These are phyloP conservation scores for Xylocopa sonorina DNA, from an alignment of 1,140 invertebrate genomes.

Conservation along the genomic window DNA sequence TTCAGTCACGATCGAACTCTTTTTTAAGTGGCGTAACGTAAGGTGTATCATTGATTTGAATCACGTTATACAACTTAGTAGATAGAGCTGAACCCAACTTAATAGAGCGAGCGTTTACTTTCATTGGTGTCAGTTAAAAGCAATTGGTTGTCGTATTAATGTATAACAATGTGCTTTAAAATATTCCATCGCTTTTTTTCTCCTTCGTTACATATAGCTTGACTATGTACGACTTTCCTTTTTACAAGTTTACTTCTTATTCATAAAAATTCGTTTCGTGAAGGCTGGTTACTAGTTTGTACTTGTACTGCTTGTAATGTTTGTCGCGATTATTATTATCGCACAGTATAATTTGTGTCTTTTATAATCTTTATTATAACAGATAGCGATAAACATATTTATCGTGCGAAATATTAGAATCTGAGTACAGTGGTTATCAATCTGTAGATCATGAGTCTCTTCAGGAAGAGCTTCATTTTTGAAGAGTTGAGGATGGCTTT, in stretches of 20 bases:
- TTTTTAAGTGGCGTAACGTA: not conserved
- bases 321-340: not conserved
- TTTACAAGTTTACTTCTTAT: not conserved
- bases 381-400: not conserved
- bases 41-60: constrained; percentile 4
- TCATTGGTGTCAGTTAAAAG: constrained; percentile 49
- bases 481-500: too few species aligned
- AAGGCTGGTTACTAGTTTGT: not conserved
- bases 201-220: too few species aligned
- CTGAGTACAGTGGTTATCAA: too few species aligned
- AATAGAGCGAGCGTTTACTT: constrained; percentile 44
- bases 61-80: constrained; percentile 19
- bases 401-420: not conserved
- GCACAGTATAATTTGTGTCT: not conserved
- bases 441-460: too few species aligned
- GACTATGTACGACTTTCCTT: too few species aligned
- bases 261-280: not conserved
- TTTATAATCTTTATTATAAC: not conserved
- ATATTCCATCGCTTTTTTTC: too few species aligned
- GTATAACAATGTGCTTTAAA: not conserved
- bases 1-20: not conserved
- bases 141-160: constrained; percentile 51
- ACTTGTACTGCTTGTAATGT: not conserved
- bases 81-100: too few species aligned
- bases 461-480: too few species aligned